Evolutionary conservation across 2,888 invertebrate species (phyloP), one percentile per base, ranked within the genome.

Genomic region (Stenodema calcarata): DNA sequence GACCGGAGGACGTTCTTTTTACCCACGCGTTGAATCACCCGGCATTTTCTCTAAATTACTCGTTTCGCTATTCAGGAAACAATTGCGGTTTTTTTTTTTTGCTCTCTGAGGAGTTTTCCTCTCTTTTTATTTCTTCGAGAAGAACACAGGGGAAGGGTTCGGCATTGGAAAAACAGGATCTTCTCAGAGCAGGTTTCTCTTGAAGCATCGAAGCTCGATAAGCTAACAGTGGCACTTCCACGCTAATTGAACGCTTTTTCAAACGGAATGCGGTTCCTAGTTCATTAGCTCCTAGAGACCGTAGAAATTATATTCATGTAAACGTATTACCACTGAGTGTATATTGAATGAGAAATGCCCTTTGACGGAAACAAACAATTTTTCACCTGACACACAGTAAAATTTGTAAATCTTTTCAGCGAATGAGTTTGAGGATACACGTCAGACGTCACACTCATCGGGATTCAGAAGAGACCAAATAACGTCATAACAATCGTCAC

Each of bases 21-120:
- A 82, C 82, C 82, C 82, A 82, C 82, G 82, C 82, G 69, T 62
- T 80, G 80, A 47, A 80, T 80, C 50, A 50, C 80, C 27, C 28
- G 30, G 50, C 44, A 30, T 82, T 82, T 82, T 82, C 82, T 82
- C 82, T 69, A 54, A 69, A 82, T 69, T 82, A 82, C 69, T 69
- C 41, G 62, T 41, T 78, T 78, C 69, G n/a, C 47, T 50, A 16
- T 41, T 18, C 41, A n/a, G n/a, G 69, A 69, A 82, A 82, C 69
- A 82, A 69, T 82, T 23, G 69, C 27, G 69, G 42, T 42, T 82
- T 69, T 82, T 82, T 35, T 47, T 14, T 69, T n/a, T n/a, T n/a
- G n/a, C n/a, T n/a, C n/a, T n/a, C n/a, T 14, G 18, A 27, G 16
- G 9, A 18, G 42, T 78, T 78, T 41, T n/a, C 41, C 44, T 27